A percentile compares a stretch with the other conserved stretches of the same genome.
These are phyloP conservation scores for Clinocottus analis DNA, from an alignment of 2,113 vertebrate species.

Conservation along the genomic window DNA sequence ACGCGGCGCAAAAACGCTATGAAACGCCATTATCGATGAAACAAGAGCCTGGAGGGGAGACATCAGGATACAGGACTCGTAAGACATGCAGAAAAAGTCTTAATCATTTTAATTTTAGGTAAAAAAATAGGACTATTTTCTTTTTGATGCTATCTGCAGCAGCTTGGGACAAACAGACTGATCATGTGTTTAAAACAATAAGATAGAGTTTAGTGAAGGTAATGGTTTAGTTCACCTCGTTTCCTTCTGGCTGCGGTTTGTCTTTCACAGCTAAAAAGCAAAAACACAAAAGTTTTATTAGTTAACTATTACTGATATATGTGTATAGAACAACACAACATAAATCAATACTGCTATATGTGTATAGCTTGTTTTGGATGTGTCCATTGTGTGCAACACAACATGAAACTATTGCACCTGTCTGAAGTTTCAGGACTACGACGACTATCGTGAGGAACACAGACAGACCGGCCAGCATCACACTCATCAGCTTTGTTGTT, in stretches of 20 bases:
- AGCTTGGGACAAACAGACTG: background rate
- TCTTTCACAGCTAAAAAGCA: background rate
- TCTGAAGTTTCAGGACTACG: background rate
- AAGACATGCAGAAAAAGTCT: too few relatives aligned
- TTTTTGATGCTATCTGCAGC: too few relatives aligned
- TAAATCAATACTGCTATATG: too few relatives aligned
- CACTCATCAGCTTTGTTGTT: background rate
- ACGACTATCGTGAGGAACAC: background rate
- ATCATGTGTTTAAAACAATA: too few relatives aligned
- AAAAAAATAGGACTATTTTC: too few relatives aligned
- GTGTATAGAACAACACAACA: background rate
- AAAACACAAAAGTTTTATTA: background rate
- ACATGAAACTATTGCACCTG: background rate
- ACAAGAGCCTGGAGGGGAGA: too few relatives aligned
- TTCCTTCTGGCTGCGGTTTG: background rate
- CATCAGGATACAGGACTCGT: too few relatives aligned
- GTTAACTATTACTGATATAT: background rate
- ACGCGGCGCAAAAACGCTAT: too few relatives aligned
- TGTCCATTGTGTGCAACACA: background rate
- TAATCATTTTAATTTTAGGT: too few relatives aligned
- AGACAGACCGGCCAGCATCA: slow-evolving; percentile 6
- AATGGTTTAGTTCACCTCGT: background rate
- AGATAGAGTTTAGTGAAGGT: background rate
- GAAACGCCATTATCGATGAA: too few relatives aligned
- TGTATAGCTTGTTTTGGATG: background rate